Conservation (phyloP, 2,113 vertebrate genomes). For the Rhineura floridana region DNA sequence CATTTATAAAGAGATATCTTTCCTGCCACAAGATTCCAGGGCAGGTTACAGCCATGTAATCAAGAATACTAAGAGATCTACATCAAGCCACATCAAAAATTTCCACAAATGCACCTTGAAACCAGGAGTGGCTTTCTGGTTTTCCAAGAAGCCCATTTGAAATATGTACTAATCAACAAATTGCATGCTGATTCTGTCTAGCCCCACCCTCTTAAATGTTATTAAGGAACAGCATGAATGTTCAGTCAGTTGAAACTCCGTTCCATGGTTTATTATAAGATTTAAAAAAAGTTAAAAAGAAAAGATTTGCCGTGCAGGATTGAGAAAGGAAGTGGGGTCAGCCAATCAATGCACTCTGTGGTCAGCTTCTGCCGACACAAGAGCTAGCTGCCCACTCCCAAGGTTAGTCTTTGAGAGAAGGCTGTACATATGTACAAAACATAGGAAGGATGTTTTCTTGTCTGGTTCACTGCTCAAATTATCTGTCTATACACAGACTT, state of each 20-base stretch:
- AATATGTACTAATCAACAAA: not conserved
- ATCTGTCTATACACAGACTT: not conserved
- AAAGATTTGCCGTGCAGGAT: not conserved
- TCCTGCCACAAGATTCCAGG: too few species aligned
- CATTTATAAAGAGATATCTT: too few species aligned
- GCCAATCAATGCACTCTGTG: not conserved
- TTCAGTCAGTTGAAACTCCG: not conserved
- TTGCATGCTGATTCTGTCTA: not conserved
- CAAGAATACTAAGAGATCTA: too few species aligned
- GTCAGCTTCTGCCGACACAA: not conserved
- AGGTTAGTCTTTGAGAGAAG: too few species aligned
- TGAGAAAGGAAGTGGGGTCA: not conserved
- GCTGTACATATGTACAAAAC: too few species aligned
- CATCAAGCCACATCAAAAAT: not conserved
- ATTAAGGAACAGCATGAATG: not conserved
- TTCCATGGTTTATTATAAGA: not conserved
- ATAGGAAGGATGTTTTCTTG: not conserved
- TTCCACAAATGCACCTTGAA: not conserved
- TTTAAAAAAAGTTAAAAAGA: not conserved
- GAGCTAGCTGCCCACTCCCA: too few species aligned
- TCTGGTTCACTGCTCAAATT: not conserved
- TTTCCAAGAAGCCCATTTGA: not conserved
- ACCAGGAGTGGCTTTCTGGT: not conserved
- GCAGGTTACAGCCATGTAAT: too few species aligned
- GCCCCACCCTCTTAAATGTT: not conserved